Evolutionary conservation across 1,140 invertebrate genomes (phyloP).

Genomic region (Kradibia gibbosae): DNA sequence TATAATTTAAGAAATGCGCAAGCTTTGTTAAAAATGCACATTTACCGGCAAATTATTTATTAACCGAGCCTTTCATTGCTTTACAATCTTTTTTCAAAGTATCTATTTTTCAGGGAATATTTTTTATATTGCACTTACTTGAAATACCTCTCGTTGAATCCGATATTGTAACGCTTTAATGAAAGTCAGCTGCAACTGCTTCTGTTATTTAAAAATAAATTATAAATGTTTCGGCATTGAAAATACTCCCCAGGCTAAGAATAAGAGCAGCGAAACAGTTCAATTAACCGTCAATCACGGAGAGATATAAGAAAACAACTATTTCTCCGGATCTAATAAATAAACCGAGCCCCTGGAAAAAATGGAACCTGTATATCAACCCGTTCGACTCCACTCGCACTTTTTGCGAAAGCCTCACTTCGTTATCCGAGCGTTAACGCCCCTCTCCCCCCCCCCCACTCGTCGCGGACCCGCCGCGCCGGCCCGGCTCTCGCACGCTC

Average conservation of each 20-base stretch:
- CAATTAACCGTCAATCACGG: background rate
- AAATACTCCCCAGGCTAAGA: background rate
- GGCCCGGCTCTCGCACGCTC: background rate
- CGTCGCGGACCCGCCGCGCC: too few relatives aligned
- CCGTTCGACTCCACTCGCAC: background rate
- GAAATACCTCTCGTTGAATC: background rate
- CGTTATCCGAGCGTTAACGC: background rate
- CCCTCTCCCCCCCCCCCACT: background rate
- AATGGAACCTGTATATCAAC: slow-evolving; percentile 14
- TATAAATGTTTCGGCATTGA: background rate
- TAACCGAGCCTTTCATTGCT: too few relatives aligned
- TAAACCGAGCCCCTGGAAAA: background rate
- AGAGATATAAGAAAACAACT: slow-evolving; percentile 4
- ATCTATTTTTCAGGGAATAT: background rate
- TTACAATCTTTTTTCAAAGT: too few relatives aligned
- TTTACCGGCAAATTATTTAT: too few relatives aligned
- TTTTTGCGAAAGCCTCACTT: slow-evolving; percentile 21
- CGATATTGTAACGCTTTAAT: background rate
- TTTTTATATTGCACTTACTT: background rate
- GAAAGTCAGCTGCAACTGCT: background rate
- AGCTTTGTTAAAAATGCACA: too few relatives aligned
- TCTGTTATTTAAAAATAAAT: background rate
- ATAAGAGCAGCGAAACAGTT: background rate
- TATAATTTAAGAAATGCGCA: too few relatives aligned
- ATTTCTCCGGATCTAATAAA: slow-evolving; percentile 14